A percentile compares a stretch with the other conserved stretches of the same genome.
These are phyloP conservation scores for Crepidodera aurea DNA, from an alignment of 2,888 invertebrate species.

Conservation along the genomic window DNA sequence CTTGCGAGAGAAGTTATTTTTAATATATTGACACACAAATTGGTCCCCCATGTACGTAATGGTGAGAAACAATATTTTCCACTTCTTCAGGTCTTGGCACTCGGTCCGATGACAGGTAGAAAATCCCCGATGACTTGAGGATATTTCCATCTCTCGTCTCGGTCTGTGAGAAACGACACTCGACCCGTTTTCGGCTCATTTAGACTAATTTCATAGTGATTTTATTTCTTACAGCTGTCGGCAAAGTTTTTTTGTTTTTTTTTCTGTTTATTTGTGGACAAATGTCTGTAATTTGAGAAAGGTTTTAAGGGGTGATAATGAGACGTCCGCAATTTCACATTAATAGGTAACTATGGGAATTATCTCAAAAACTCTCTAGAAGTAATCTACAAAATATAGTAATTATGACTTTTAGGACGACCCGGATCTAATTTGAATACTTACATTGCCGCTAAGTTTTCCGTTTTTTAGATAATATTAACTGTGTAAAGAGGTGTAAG, in stretches of 20 bases:
- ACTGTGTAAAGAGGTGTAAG: too few species aligned
- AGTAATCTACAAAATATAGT: too few species aligned
- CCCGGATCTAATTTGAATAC: too few species aligned
- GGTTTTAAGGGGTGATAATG: too few species aligned
- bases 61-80: constrained; percentile 6
- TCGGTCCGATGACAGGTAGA: constrained; percentile 42
- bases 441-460: too few species aligned
- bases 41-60: not conserved
- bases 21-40: constrained; percentile 6
- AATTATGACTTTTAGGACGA: too few species aligned
- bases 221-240: constrained; percentile 26
- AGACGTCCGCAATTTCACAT: too few species aligned
- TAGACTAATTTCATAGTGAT: constrained; percentile 23
- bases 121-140: constrained; percentile 44
- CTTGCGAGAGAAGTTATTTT: constrained; percentile 1
- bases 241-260: not conserved
- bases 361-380: too few species aligned
- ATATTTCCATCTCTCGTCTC: constrained; percentile 32
- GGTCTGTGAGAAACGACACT: constrained; percentile 28
- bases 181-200: constrained; percentile 9
- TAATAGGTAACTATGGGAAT: too few species aligned
- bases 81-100: constrained; percentile 17
- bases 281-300: too few species aligned
- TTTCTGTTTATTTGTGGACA: too few species aligned
- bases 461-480: too few species aligned